Conservation (phyloP, 2,888 invertebrate genomes). For the Frankliniella fusca region DNA sequence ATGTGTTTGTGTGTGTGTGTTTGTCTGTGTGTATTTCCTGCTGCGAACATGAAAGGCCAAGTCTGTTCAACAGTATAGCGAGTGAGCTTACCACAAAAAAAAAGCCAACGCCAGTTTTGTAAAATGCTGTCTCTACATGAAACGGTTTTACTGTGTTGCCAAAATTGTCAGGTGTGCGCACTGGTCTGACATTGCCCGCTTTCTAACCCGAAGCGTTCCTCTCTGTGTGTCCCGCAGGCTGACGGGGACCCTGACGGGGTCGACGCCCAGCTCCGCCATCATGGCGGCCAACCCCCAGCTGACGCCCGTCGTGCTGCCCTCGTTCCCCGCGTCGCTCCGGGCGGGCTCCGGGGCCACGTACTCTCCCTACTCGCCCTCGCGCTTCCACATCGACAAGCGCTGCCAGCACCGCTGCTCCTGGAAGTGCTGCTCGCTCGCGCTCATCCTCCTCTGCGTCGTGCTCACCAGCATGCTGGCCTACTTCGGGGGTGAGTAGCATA, state of each 20-base stretch:
- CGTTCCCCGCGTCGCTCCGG: background rate
- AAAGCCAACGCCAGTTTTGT: no score
- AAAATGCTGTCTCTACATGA: no score
- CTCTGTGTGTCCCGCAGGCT: background rate
- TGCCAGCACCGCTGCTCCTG: constrained; percentile 93
- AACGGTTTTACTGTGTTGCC: no score
- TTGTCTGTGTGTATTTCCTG: no score
- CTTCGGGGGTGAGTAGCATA: constrained; percentile 76
- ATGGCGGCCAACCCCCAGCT: constrained; percentile 18
- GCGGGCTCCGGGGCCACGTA: constrained; percentile 38
- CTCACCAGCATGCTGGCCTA: constrained; percentile 91
- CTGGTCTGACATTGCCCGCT: no score
- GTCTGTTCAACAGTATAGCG: no score
- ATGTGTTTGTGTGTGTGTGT: no score
- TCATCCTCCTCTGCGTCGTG: constrained; percentile 85
- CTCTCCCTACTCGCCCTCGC: constrained; percentile 47
- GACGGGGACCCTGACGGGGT: background rate
- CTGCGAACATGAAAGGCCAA: no score
- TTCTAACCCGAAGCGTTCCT: background rate
- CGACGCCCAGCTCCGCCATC: constrained; percentile 20
- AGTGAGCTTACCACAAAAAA: no score
- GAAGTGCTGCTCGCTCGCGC: constrained; percentile 92
- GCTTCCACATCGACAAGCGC: constrained; percentile 91
- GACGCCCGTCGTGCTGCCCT: constrained; percentile 1
- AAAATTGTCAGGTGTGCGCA: no score